These are phyloP conservation scores for Argentina silus DNA, from an alignment of 2,797 vertebrate genomes.

Conservation along the genomic window DNA sequence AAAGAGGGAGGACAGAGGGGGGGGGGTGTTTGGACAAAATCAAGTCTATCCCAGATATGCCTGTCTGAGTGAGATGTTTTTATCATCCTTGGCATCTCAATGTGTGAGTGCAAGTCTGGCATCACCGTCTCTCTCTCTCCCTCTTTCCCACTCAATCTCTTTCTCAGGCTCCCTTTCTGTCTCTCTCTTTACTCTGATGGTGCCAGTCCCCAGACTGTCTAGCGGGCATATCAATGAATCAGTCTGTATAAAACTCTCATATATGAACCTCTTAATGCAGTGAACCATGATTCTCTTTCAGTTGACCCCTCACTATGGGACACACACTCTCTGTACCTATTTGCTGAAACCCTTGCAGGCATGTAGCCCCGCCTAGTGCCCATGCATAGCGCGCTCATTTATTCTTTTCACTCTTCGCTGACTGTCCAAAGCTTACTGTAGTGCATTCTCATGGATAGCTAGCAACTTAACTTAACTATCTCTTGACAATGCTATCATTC, in stretches of 20 bases:
- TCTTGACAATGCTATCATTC: too few species aligned
- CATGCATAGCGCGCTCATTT: too few species aligned
- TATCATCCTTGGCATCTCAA: slow-evolving; percentile 60
- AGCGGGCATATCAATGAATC: slow-evolving; percentile 63
- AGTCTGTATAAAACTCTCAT: slow-evolving; percentile 58
- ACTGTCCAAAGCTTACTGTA: too few species aligned
- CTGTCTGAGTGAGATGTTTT: slow-evolving; percentile 58
- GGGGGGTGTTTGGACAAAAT: slow-evolving; percentile 37
- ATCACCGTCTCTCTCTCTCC: slow-evolving; percentile 21
- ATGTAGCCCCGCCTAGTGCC: too few species aligned
- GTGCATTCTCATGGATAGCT: too few species aligned
- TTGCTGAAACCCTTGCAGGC: too few species aligned
- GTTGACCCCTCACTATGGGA: background rate
- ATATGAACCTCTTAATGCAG: slow-evolving; percentile 36
- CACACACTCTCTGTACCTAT: too few species aligned
- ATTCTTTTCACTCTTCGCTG: too few species aligned
- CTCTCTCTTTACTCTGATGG: slow-evolving; percentile 27
- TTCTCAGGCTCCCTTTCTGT: slow-evolving; percentile 23
- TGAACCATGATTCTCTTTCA: slow-evolving; percentile 53
- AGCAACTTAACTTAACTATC: too few species aligned
- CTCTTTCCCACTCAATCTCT: slow-evolving; percentile 48
- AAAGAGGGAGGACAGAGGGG: slow-evolving; percentile 40
- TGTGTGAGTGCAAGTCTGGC: slow-evolving; percentile 47
- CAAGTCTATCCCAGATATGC: slow-evolving; percentile 49
- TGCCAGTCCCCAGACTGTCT: slow-evolving; percentile 51